Base-by-base conservation (phyloP, 2,113 vertebrate species). In the Odontophorus gujanensis region DNA sequence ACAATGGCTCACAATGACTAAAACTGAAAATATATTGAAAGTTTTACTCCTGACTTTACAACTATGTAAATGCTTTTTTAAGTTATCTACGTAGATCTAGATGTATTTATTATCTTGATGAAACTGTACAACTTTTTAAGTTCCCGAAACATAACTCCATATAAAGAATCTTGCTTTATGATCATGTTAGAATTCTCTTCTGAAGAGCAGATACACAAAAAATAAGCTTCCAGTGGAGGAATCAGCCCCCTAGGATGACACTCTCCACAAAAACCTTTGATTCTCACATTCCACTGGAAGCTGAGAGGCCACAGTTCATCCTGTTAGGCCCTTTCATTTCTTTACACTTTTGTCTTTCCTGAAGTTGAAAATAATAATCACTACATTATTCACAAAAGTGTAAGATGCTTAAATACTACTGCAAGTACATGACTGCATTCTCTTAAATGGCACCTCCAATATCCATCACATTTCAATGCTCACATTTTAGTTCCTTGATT, bases 391-490 rank as follows among this genome's bases (percentile, higher is more conserved):
- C 30, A 26, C 16, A 53, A 5, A 53, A 28, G 51, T 26, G 16
- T 48, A 91, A 88, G 71, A 42, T 34, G 58, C 80, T 79, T 80
- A 91, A 89, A 97, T 96, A 88, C 87, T 86, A 89, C 73, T 77
- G 53, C 85, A 90, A 87, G 82, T 90, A 90, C 42, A 11, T 57
- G 91, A 94, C 57, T 86, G 65, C 67, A 86, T 75, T 76, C 67
- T 85, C 45, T 79, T 45, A 22, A 14, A 67, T 22, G 86, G 65
- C 63, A n/a, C 59, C 65, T 89, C 88, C 79, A 90, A 85, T 48
- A 92, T 38, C 51, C 43, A 80, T 66, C 78, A 53, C 40, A 87
- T 80, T 93, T 87, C 75, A 53, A 69, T 36, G 47, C 43, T 28
- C 9, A 22, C 59, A 25, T 61, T 51, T 92, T 34, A 55, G 59